Evolutionary conservation across 2,888 invertebrate genomes (phyloP), one percentile per base, ranked within the genome.

Genomic region (Elaeidobius kamerunicus): DNA sequence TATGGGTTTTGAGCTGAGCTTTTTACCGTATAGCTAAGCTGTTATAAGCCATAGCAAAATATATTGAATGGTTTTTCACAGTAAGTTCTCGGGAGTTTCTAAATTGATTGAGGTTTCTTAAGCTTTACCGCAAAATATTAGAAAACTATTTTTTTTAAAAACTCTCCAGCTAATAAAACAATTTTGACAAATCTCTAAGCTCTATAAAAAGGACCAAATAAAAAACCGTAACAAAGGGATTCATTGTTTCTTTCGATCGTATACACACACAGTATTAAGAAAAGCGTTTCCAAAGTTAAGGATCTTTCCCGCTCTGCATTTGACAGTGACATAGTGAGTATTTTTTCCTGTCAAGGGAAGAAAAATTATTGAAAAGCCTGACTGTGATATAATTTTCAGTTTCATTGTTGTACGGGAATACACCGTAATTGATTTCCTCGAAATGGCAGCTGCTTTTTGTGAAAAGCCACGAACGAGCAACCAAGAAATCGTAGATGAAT

Each of bases 241-340:
- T 20, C 47, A 47, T 39, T 47, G 46, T 47, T 47, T 47, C 44
- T 47, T 20, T 30, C 39, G 18, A 40, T 19, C n/a, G n/a, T 40
- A 39, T 38, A 9, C 32, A 39, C 36, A 46, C 39, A 38, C 27
- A 28, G 27, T 47, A 47, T 47, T 30, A 47, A 40, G 32, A 32
- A 47, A 47, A 44, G 28, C 39, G 27, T 28, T 38, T 38, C 38
- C 35, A 30, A 47, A 47, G 38, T 48, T 45, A 39, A 47, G 39
- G 42, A 55, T 51, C 57, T 56, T 56, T 47, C 42, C 39, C 58
- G 20, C 57, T 52, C 58, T 65, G 65, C 60, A 58, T 63, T 62
- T 63, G 65, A 63, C 64, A 65, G 62, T 62, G 64, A 65, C 63
- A 65, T 63, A 64, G 58, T 51, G 59, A 44, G 36, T 58, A 62